Evolutionary conservation across 1,140 invertebrate species (phyloP).

Genomic region (Zeugodacus cucurbitae): DNA sequence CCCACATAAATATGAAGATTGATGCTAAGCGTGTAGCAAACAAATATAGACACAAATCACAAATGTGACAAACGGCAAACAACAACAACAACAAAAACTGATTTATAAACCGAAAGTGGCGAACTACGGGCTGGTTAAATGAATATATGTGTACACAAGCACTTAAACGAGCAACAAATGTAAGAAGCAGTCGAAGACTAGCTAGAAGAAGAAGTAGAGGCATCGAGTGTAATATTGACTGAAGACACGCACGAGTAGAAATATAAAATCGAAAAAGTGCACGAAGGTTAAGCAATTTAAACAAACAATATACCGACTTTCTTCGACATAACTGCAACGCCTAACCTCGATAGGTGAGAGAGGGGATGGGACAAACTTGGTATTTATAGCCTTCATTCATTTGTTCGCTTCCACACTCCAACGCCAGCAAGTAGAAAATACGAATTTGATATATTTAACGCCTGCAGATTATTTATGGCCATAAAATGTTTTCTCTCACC

Average conservation of each 20-base stretch:
- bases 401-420: neutral
- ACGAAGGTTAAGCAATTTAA: neutral
- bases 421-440: neutral
- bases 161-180: neutral
- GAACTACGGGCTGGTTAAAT: neutral
- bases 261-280: conserved; percentile 5
- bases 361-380: neutral
- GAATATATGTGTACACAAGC: neutral
- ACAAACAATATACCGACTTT: neutral
- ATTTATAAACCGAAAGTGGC: neutral
- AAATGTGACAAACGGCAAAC: neutral
- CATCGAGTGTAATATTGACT: neutral
- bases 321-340: neutral
- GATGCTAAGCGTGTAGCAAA: neutral
- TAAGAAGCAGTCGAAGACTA: neutral
- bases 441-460: conserved; percentile 22
- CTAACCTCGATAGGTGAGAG: neutral
- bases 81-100: neutral
- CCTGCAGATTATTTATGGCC: conserved; percentile 28
- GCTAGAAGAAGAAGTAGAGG: neutral
- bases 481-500: neutral
- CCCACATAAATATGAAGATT: neutral
- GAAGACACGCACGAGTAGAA: neutral
- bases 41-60: conserved; percentile 25
- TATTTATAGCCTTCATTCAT: neutral